A percentile compares a stretch with the other conserved stretches of the same genome.
Evolutionary conservation across 2,113 vertebrate genomes (phyloP).

Genomic region (Maccullochella peelii): DNA sequence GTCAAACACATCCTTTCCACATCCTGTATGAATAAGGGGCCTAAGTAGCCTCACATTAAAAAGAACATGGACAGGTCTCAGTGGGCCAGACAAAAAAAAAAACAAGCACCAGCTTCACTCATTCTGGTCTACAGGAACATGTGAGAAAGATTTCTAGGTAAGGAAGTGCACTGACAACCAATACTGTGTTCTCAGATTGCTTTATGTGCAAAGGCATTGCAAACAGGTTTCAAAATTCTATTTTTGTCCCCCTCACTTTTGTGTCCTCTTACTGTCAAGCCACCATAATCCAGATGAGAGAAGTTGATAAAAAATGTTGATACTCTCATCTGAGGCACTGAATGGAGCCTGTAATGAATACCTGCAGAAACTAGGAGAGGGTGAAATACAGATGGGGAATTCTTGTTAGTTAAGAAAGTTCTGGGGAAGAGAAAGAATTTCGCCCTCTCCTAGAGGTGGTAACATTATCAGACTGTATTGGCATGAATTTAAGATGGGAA

Average conservation of each 20-base stretch:
- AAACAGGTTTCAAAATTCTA: not conserved
- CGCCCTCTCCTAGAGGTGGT: not conserved
- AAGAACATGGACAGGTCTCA: not conserved
- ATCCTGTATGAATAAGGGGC: not conserved
- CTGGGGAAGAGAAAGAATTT: not conserved
- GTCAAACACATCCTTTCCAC: not conserved
- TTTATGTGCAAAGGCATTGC: too few relatives aligned
- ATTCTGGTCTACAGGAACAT: not conserved
- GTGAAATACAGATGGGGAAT: too few relatives aligned
- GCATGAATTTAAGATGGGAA: not conserved
- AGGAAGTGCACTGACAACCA: not conserved
- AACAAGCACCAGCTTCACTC: not conserved
- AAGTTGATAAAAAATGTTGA: not conserved
- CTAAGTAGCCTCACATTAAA: not conserved
- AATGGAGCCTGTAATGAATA: not conserved
- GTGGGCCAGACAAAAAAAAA: not conserved
- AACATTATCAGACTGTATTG: not conserved
- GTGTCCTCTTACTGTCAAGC: not conserved
- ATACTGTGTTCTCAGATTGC: not conserved
- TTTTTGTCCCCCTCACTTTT: not conserved
- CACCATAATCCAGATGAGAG: not conserved
- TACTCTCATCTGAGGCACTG: too few relatives aligned
- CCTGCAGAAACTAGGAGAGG: not conserved
- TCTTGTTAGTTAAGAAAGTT: not conserved
- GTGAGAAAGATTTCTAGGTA: not conserved